Percentiles rank a stretch among this genome's conserved stretches.
Conservation (phyloP, 30 jellyfish, hydroid and myxozoan species). For the Aurelia aurita complex sp. Pacific region DNA sequence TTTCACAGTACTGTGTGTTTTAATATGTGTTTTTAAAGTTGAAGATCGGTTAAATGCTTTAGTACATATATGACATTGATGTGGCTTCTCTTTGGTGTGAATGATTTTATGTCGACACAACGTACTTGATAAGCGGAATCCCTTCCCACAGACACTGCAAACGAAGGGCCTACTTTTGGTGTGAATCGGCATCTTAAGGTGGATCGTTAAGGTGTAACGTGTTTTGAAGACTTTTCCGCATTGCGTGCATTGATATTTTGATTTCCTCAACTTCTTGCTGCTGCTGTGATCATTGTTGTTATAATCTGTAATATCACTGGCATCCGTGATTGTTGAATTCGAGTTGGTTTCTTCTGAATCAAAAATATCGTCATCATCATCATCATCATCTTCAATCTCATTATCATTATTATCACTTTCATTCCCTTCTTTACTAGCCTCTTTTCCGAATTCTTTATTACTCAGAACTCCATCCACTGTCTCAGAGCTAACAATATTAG, state of each 20-base stretch:
- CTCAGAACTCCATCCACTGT: background rate
- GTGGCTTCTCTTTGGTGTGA: slow-evolving; percentile 98
- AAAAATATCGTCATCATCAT: slow-evolving; percentile 36
- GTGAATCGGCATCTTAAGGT: slow-evolving; percentile 81
- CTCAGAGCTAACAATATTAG: slow-evolving; percentile 12
- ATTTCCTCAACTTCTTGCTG: slow-evolving; percentile 26
- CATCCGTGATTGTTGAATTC: slow-evolving; percentile 23
- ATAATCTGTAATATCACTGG: slow-evolving; percentile 25
- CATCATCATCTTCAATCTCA: slow-evolving; percentile 8
- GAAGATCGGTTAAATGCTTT: slow-evolving; percentile 98
- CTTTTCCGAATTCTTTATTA: background rate
- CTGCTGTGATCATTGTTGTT: slow-evolving; percentile 45
- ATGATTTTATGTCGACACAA: slow-evolving; percentile 96
- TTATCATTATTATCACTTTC: background rate
- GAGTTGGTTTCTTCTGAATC: slow-evolving; percentile 64
- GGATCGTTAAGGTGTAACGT: slow-evolving; percentile 80
- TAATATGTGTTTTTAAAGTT: slow-evolving; percentile 91
- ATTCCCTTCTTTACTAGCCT: background rate
- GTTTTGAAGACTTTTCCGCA: slow-evolving; percentile 83
- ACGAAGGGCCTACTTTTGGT: slow-evolving; percentile 91
- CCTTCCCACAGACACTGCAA: slow-evolving; percentile 95
- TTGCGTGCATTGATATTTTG: slow-evolving; percentile 77
- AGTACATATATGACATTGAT: slow-evolving; percentile 85
- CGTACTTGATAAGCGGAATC: slow-evolving; percentile 96
- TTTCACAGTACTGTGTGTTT: slow-evolving; percentile 90